Evolutionary conservation across 2,797 vertebrate species (phyloP).

Genomic region (Mallotus villosus): DNA sequence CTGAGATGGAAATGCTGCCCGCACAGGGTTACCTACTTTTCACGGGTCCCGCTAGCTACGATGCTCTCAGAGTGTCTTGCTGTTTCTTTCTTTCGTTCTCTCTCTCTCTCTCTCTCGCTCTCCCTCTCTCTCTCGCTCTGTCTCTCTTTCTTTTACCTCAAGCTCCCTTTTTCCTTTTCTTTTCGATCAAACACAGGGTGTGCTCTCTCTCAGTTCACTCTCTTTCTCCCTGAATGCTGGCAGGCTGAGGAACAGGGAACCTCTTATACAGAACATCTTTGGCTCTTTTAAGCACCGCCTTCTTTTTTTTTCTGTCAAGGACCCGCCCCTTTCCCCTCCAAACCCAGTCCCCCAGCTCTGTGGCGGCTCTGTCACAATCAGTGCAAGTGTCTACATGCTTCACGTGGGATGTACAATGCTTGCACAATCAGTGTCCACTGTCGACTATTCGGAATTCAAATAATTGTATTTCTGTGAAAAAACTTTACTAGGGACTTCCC

Average conservation of each 20-base stretch:
- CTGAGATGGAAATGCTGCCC: not conserved
- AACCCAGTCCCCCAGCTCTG: slow-evolving; percentile 40
- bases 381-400: not conserved
- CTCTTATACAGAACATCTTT: slow-evolving; percentile 74
- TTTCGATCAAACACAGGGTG: slow-evolving; percentile 55
- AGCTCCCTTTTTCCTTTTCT: not conserved
- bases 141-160: slow-evolving; percentile 3
- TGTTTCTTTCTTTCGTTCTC: slow-evolving; percentile 13
- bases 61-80: not conserved
- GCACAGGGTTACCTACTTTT: not conserved
- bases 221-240: slow-evolving; percentile 70
- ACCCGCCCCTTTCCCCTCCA: not conserved
- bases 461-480: too few relatives aligned
- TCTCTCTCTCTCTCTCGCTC: slow-evolving; percentile 24
- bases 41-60: not conserved
- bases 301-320: slow-evolving; percentile 35
- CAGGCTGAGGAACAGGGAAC: slow-evolving; percentile 72
- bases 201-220: slow-evolving; percentile 37
- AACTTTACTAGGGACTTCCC: too few relatives aligned
- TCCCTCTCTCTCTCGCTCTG: slow-evolving; percentile 39
- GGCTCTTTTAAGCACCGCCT: slow-evolving; percentile 62
- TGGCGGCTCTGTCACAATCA: slow-evolving; percentile 24
- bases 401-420: not conserved
- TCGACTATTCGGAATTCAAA: too few relatives aligned
- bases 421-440: too few relatives aligned